A percentile compares a stretch with the other conserved stretches of the same genome.
Conservation (phyloP, 2,113 vertebrate species). For the Erinaceus europaeus region DNA sequence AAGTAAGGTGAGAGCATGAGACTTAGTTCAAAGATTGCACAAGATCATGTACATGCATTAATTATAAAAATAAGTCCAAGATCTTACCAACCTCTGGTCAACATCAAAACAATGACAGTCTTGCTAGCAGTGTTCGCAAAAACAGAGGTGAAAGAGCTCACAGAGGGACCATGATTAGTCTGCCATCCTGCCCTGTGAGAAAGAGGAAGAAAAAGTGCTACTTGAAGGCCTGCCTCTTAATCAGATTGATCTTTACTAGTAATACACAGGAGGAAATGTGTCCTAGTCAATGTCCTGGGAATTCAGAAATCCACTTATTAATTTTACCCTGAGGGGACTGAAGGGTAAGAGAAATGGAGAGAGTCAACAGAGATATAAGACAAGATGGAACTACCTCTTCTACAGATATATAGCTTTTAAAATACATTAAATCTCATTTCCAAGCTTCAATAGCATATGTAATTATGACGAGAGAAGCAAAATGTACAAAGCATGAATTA, state of each 20-base stretch:
- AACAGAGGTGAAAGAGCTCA: background rate
- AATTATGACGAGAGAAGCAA: background rate
- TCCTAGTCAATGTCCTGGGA: background rate
- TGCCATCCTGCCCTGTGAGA: rapidly evolving
- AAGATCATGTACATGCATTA: background rate
- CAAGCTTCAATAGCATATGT: background rate
- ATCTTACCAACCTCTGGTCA: background rate
- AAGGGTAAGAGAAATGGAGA: background rate
- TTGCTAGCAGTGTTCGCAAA: background rate
- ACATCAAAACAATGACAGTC: background rate
- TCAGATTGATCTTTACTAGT: background rate
- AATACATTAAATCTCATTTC: background rate
- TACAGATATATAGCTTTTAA: background rate
- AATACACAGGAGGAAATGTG: background rate
- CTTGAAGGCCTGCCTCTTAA: background rate
- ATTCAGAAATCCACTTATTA: background rate
- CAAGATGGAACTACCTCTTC: background rate
- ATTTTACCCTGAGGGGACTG: background rate
- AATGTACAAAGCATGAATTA: background rate
- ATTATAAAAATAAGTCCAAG: background rate
- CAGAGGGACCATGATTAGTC: background rate
- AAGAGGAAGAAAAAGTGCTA: background rate
- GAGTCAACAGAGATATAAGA: background rate
- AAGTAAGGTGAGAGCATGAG: background rate
- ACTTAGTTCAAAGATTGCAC: background rate